These are phyloP conservation scores for Lutjanus campechanus DNA, from an alignment of 2,797 vertebrate genomes.

Conservation along the genomic window DNA sequence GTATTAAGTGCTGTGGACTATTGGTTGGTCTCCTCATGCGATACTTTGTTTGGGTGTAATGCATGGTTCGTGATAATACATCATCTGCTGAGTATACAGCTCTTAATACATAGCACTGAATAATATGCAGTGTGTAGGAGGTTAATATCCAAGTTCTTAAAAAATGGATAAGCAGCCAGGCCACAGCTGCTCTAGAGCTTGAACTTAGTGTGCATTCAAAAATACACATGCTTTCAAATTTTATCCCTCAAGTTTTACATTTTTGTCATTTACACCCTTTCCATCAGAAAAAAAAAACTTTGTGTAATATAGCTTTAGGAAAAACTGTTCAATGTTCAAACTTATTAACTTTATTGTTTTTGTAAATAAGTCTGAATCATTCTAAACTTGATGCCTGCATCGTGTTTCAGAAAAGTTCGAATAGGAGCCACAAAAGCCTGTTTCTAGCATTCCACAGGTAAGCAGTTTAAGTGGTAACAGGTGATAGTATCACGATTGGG, in stretches of 20 bases:
- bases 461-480: too few species aligned
- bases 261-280: background rate
- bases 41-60: background rate
- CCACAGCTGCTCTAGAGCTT: background rate
- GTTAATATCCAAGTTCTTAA: background rate
- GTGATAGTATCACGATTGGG: too few species aligned
- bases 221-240: too few species aligned
- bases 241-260: background rate
- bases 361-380: too few species aligned
- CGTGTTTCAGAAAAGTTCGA: too few species aligned
- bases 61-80: background rate
- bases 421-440: too few species aligned
- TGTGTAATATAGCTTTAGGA: too few species aligned
- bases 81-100: conserved; percentile 12
- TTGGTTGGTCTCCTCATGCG: background rate
- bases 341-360: too few species aligned
- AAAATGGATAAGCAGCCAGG: background rate
- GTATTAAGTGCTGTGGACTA: background rate
- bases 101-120: background rate
- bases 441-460: too few species aligned
- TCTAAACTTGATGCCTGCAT: too few species aligned
- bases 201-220: too few species aligned
- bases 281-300: background rate
- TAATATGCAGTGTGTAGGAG: background rate
- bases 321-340: too few species aligned